Percentiles rank a stretch among this genome's conserved stretches.
Conservation (phyloP, 2,797 vertebrate species). For the Scomberomorus guttatus region DNA sequence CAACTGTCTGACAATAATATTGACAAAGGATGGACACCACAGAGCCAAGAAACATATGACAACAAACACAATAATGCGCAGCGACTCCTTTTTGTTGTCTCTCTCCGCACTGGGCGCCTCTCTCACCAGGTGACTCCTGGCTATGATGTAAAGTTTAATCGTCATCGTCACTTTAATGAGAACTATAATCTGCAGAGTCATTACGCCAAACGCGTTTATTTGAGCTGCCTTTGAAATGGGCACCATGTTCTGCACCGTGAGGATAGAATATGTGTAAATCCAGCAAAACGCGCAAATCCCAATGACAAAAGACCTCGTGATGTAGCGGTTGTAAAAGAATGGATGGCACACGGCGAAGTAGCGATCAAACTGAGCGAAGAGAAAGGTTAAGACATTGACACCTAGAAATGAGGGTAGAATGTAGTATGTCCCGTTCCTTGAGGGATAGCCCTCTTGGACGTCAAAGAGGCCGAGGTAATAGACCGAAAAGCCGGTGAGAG, state of each 20-base stretch:
- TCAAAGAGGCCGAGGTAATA: conserved; percentile 89
- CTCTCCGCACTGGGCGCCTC: conserved; percentile 79
- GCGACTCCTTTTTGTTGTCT: conserved; percentile 84
- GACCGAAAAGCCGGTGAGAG: conserved; percentile 84
- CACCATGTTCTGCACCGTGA: conserved; percentile 83
- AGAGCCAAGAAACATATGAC: conserved; percentile 85
- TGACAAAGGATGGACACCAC: conserved; percentile 87
- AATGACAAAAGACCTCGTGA: conserved; percentile 75
- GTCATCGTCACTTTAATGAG: conserved; percentile 85
- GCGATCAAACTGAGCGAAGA: conserved; percentile 88
- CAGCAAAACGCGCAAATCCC: conserved; percentile 83
- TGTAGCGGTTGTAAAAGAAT: conserved; percentile 84
- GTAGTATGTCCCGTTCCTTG: conserved; percentile 83
- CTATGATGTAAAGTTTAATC: conserved; percentile 85
- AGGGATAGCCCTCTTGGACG: conserved; percentile 86
- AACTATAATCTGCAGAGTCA: conserved; percentile 84
- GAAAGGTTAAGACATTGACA: conserved; percentile 86
- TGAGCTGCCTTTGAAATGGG: conserved; percentile 82
- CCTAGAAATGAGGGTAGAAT: conserved; percentile 87
- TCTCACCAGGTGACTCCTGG: conserved; percentile 82
- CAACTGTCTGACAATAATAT: conserved; percentile 82
- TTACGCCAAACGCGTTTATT: conserved; percentile 84
- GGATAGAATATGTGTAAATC: conserved; percentile 84
- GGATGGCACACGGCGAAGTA: conserved; percentile 87
- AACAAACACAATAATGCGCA: conserved; percentile 87